phyloP scores from a whole-genome alignment of 2,888 invertebrate species.

The Clitarchus hookeri region DNA sequence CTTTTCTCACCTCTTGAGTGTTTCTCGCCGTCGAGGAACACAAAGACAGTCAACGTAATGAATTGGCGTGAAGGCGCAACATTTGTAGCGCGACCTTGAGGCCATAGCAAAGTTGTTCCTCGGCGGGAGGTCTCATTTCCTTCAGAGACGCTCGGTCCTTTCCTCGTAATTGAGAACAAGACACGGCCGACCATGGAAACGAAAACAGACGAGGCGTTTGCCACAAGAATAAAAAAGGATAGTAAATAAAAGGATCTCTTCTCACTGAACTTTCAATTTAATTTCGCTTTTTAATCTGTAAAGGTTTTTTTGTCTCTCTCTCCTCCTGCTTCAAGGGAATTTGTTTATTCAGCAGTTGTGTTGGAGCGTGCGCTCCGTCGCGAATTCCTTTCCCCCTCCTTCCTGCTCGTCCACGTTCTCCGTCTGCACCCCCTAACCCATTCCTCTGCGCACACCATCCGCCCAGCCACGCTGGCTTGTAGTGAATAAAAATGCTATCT shows the following conservation, averaged over 20 bases:
- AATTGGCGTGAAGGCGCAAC: not conserved
- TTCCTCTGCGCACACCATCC: too few relatives aligned
- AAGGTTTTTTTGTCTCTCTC: not conserved
- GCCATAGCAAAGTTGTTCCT: not conserved
- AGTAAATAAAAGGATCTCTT: not conserved
- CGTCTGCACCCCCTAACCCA: not conserved
- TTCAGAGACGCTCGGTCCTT: not conserved
- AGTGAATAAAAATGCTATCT: too few relatives aligned
- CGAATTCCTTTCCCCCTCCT: not conserved
- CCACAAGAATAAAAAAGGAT: not conserved
- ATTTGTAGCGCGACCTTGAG: not conserved
- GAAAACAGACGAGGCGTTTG: constrained; percentile 7
- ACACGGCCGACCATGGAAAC: not conserved
- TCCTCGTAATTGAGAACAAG: constrained; percentile 1
- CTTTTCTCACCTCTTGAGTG: too few relatives aligned
- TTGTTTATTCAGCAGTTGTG: constrained; percentile 2
- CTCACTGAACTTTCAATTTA: not conserved
- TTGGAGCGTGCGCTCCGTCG: not conserved
- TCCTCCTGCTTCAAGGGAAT: not conserved
- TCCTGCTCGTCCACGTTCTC: not conserved
- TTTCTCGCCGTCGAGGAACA: too few relatives aligned
- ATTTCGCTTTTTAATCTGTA: constrained; percentile 14
- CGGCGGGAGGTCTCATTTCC: not conserved
- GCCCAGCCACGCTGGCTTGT: too few relatives aligned
- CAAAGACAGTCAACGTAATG: too few relatives aligned